Evolutionary conservation across 2,888 invertebrate species (phyloP).

Genomic region (Dione vanillae): DNA sequence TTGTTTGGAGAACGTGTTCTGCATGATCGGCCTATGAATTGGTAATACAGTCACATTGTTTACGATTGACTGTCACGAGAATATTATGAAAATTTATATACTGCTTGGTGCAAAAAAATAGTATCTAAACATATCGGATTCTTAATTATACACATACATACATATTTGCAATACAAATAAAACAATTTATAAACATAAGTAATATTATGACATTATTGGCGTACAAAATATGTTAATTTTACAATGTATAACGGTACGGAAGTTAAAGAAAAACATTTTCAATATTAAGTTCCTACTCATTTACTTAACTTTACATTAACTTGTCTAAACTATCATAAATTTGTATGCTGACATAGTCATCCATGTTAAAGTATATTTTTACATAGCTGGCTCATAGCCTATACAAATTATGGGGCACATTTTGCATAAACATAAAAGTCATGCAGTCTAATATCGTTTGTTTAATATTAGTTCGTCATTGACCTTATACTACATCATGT

Average conservation of each 20-base stretch:
- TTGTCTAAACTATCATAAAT: no score
- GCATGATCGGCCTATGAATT: conserved; percentile 3
- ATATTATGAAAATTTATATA: conserved; percentile 12
- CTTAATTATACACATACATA: no score
- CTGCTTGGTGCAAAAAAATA: no score
- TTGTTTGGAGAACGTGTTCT: conserved; percentile 15
- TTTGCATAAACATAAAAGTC: conserved; percentile 34
- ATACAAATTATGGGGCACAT: conserved; percentile 21
- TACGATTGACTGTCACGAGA: not conserved
- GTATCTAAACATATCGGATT: not conserved
- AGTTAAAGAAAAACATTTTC: no score
- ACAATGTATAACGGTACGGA: no score
- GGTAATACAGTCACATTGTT: not conserved
- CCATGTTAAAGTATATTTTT: not conserved
- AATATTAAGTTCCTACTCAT: no score
- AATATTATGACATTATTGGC: no score
- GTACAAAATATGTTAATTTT: no score
- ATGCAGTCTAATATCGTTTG: conserved; percentile 36
- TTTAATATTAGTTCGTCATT: conserved; percentile 24
- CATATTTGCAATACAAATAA: no score
- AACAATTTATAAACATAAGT: no score
- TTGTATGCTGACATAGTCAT: no score
- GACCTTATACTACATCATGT: conserved; percentile 20
- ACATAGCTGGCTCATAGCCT: conserved; percentile 8
- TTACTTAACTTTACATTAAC: no score